These are phyloP conservation scores for Petromus typicus DNA, from an alignment of 2,113 vertebrate species.

Conservation along the genomic window DNA sequence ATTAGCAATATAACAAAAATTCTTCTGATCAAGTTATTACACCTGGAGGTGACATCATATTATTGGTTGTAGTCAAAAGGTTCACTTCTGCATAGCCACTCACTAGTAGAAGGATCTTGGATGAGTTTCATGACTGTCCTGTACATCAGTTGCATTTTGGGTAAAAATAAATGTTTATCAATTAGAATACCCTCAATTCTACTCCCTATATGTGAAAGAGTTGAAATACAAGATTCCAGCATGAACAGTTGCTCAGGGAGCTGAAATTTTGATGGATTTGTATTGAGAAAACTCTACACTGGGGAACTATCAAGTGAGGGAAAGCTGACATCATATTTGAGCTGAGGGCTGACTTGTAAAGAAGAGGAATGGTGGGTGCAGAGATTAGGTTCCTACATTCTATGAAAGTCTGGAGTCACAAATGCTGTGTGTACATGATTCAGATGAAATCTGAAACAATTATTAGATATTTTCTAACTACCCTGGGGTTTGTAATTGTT, in stretches of 20 bases:
- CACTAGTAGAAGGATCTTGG: background rate
- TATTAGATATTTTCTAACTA: slow-evolving; percentile 82
- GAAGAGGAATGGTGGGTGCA: slow-evolving; percentile 41
- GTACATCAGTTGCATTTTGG: background rate
- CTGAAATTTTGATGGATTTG: slow-evolving; percentile 64
- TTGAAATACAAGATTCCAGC: slow-evolving; percentile 47
- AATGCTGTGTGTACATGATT: slow-evolving; percentile 50
- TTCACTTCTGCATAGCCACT: background rate
- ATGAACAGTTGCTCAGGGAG: slow-evolving; percentile 42
- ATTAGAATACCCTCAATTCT: background rate
- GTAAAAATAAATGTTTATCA: slow-evolving; percentile 14
- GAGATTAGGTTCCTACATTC: slow-evolving; percentile 67
- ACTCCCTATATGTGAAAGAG: background rate
- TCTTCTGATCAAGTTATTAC: background rate
- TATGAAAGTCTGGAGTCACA: slow-evolving; percentile 64
- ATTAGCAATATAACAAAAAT: background rate
- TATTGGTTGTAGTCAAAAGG: background rate
- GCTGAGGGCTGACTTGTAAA: slow-evolving; percentile 62
- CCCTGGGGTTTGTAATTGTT: slow-evolving; percentile 78
- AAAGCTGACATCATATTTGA: slow-evolving; percentile 59
- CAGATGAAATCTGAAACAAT: slow-evolving; percentile 80
- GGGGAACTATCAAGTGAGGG: slow-evolving; percentile 29
- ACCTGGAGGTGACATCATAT: background rate
- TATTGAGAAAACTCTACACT: slow-evolving; percentile 52
- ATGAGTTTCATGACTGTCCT: background rate